Evolutionary conservation across 1,140 invertebrate genomes (phyloP).

Genomic region (Episyrphus balteatus): DNA sequence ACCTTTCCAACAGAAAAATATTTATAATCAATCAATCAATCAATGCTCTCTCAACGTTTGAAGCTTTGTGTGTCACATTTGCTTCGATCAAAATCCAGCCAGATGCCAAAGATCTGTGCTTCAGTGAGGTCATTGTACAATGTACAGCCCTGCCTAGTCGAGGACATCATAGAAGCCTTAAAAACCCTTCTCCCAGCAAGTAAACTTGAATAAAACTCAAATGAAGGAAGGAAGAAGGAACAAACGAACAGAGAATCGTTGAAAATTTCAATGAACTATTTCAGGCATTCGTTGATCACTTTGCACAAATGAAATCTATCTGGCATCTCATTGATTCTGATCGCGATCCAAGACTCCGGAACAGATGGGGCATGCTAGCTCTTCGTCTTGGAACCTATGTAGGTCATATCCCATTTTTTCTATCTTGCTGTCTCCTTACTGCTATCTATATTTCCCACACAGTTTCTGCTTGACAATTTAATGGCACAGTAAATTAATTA

Average conservation of each 20-base stretch:
- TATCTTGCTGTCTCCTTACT: no score
- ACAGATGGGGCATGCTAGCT: no score
- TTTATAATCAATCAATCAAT: no score
- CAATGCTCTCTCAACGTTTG: constrained; percentile 44
- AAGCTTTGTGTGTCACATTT: constrained; percentile 40
- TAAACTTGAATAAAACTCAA: constrained; percentile 9
- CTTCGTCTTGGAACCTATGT: no score
- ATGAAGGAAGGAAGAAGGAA: constrained; percentile 10
- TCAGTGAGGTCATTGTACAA: constrained; percentile 28
- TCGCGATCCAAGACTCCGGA: no score
- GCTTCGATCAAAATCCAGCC: constrained; percentile 19
- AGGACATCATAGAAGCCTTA: constrained; percentile 29
- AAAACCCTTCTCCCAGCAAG: constrained; percentile 16
- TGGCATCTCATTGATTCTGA: constrained; percentile 6
- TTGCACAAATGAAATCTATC: constrained; percentile 5
- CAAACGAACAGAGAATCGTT: constrained; percentile 9
- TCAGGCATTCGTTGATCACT: constrained; percentile 9
- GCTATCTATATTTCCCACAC: no score
- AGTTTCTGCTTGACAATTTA: no score
- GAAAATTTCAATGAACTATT: constrained; percentile 30
- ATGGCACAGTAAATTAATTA: no score
- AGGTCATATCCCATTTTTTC: no score
- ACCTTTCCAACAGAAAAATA: no score
- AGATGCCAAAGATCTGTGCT: constrained; percentile 18
- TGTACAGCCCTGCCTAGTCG: constrained; percentile 19